Conservation (phyloP, 1,140 invertebrate genomes). For the Globodera rostochiensis region DNA sequence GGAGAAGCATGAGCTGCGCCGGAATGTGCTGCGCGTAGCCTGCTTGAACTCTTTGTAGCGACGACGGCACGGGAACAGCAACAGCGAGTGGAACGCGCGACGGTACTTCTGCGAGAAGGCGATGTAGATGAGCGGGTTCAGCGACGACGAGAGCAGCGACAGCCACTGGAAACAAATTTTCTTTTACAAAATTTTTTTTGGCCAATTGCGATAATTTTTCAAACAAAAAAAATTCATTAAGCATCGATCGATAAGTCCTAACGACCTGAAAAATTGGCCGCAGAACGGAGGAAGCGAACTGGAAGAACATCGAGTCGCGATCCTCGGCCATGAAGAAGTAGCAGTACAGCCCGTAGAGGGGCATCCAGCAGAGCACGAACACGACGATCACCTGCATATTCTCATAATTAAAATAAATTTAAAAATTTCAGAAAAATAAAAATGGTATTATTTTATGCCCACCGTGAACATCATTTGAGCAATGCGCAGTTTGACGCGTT, state of each 20-base stretch:
- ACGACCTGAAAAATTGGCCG: conserved; percentile 74
- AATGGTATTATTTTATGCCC: conserved; percentile 71
- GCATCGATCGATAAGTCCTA: background rate
- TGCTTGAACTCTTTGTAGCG: conserved; percentile 42
- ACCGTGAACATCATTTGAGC: conserved; percentile 94
- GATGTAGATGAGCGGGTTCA: conserved; percentile 95
- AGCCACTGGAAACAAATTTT: conserved; percentile 77
- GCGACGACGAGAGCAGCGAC: conserved; percentile 90
- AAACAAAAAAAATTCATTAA: background rate
- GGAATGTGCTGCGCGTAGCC: conserved; percentile 45
- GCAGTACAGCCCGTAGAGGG: conserved; percentile 75
- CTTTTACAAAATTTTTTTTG: too few species aligned
- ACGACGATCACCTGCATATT: conserved; percentile 65
- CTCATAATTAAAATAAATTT: background rate
- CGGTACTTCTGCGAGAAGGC: conserved; percentile 95
- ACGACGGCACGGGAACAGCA: conserved; percentile 68
- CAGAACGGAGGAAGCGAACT: conserved; percentile 55
- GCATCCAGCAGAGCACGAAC: conserved; percentile 91
- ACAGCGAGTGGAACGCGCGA: conserved; percentile 84
- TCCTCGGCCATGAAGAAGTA: conserved; percentile 51
- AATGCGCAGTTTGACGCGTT: conserved; percentile 87
- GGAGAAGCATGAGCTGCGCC: conserved; percentile 20
- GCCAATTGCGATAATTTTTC: too few species aligned
- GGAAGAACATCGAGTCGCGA: conserved; percentile 50
- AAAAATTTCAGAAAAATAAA: conserved; percentile 38